These are phyloP conservation scores for Phania funesta DNA, from an alignment of 2,888 invertebrate genomes.

Conservation along the genomic window DNA sequence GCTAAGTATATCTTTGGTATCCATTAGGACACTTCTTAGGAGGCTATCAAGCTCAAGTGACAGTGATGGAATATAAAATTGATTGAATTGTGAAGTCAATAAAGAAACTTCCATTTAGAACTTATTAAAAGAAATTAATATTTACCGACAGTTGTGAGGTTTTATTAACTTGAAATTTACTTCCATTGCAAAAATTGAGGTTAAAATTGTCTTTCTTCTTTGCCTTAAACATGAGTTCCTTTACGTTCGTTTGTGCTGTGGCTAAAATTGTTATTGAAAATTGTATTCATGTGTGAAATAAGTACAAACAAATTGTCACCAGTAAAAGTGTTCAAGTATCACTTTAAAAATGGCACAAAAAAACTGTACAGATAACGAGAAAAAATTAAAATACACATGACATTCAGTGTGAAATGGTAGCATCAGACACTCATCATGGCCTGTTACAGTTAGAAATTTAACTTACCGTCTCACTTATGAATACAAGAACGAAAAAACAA, in stretches of 20 bases:
- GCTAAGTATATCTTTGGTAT: not conserved
- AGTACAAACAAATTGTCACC: conserved; percentile 54
- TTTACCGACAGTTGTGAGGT: conserved; percentile 27
- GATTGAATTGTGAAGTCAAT: conserved; percentile 13
- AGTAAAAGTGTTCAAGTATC: conserved; percentile 53
- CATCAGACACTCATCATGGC: not conserved
- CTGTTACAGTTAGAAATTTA: conserved; percentile 25
- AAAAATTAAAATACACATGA: not conserved
- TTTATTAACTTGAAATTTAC: conserved; percentile 39
- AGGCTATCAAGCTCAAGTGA: conserved; percentile 39
- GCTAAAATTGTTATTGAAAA: conserved; percentile 44
- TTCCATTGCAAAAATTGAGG: not conserved
- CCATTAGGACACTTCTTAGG: conserved; percentile 39
- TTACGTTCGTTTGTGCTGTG: not conserved
- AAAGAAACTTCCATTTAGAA: not conserved
- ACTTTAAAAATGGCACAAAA: conserved; percentile 39
- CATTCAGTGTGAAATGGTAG: not conserved
- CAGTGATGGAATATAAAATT: conserved; percentile 51
- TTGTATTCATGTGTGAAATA: conserved; percentile 47
- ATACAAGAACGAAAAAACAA: not conserved
- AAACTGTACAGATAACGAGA: not conserved
- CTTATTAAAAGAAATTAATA: conserved; percentile 17
- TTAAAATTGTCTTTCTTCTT: not conserved
- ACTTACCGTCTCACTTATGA: conserved; percentile 8
- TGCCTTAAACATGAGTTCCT: not conserved